Conservation (phyloP, 2,888 invertebrate genomes). For the Metopia argyrocephala region DNA sequence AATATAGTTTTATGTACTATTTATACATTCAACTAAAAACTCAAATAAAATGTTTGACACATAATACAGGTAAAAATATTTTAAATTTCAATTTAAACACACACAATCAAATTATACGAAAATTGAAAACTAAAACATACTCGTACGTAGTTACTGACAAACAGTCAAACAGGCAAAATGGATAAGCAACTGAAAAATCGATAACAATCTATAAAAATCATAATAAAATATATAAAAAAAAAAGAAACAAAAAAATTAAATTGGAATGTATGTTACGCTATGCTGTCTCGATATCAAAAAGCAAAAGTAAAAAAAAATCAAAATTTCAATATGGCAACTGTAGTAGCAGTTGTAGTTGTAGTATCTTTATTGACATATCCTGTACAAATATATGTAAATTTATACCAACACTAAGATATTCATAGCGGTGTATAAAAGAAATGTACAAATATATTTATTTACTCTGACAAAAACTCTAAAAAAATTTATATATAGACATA, state of each 20-base stretch:
- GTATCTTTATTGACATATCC: background rate
- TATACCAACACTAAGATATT: background rate
- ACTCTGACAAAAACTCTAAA: background rate
- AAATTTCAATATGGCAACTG: background rate
- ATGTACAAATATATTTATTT: constrained; percentile 19
- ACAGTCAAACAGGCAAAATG: too few relatives aligned
- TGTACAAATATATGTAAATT: background rate
- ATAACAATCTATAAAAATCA: background rate
- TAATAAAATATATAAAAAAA: constrained; percentile 21
- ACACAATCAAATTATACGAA: too few relatives aligned
- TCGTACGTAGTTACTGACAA: too few relatives aligned
- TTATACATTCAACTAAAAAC: too few relatives aligned
- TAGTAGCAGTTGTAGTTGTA: background rate
- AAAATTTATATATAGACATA: background rate
- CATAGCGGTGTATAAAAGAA: background rate
- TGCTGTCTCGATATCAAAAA: constrained; percentile 9
- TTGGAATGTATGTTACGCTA: background rate
- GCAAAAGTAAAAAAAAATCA: constrained; percentile 67
- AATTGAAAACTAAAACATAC: too few relatives aligned
- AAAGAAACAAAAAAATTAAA: too few relatives aligned
- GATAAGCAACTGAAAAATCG: background rate
- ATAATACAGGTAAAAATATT: too few relatives aligned
- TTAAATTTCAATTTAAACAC: too few relatives aligned
- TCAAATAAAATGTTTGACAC: too few relatives aligned
- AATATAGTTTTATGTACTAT: too few relatives aligned